phyloP scores from a whole-genome alignment of 2,888 invertebrate genomes.

The Eumacrocentrus americanus region DNA sequence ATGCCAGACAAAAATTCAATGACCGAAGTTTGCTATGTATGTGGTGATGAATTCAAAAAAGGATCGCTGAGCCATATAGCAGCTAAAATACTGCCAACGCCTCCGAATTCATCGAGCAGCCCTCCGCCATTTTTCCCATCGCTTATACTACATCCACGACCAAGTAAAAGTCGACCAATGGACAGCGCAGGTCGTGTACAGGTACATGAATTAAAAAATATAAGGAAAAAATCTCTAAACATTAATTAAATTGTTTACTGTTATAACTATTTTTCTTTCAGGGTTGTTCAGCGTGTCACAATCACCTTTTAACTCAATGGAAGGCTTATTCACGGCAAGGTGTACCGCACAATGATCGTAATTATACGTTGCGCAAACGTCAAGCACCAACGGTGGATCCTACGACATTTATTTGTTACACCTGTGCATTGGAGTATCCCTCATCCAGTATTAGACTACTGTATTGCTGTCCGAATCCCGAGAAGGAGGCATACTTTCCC shows the following conservation, averaged over 20 bases:
- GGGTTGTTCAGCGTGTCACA: constrained; percentile 84
- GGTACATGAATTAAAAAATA: constrained; percentile 42
- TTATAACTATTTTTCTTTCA: constrained; percentile 60
- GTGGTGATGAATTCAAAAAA: constrained; percentile 85
- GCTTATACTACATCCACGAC: constrained; percentile 77
- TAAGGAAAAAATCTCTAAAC: neutral
- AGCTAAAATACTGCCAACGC: constrained; percentile 65
- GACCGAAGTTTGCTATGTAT: constrained; percentile 89
- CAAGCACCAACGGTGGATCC: constrained; percentile 70
- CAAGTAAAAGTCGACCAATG: constrained; percentile 84
- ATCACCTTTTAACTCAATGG: constrained; percentile 89
- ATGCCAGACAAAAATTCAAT: constrained; percentile 93
- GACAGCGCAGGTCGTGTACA: constrained; percentile 75
- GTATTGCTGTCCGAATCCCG: constrained; percentile 83
- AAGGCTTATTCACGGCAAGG: constrained; percentile 74
- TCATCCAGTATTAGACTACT: constrained; percentile 81
- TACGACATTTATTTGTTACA: constrained; percentile 86
- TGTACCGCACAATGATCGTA: constrained; percentile 77
- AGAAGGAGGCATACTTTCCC: constrained; percentile 88
- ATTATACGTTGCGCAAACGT: constrained; percentile 80
- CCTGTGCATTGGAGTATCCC: constrained; percentile 82
- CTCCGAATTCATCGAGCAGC: constrained; percentile 52
- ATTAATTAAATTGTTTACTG: neutral
- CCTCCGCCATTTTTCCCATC: constrained; percentile 72
- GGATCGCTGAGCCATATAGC: constrained; percentile 78